A percentile compares a stretch with the other conserved stretches of the same genome.
phyloP scores from a whole-genome alignment of 1,140 invertebrate genomes.

The Metopolophium dirhodum region DNA sequence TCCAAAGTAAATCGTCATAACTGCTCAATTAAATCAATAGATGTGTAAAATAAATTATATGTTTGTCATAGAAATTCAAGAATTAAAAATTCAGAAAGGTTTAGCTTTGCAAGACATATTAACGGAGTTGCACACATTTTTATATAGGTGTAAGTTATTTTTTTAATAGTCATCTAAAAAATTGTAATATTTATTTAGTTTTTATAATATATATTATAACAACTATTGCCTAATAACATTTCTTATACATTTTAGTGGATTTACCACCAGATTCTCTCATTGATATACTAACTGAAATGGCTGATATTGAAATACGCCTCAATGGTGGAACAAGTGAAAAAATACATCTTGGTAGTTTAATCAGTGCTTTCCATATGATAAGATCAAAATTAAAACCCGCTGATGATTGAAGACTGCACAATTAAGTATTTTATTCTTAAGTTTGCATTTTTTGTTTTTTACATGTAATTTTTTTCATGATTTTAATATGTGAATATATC shows the following conservation, averaged over 20 bases:
- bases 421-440: background rate
- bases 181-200: background rate
- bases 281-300: constrained; percentile 68
- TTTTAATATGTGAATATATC: background rate
- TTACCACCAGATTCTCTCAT: constrained; percentile 68
- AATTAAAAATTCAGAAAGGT: constrained; percentile 85
- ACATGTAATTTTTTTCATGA: background rate
- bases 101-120: constrained; percentile 89
- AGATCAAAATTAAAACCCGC: constrained; percentile 59
- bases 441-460: background rate
- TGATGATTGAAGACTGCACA: background rate
- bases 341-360: constrained; percentile 68
- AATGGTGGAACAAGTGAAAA: constrained; percentile 69
- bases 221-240: background rate
- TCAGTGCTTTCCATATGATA: constrained; percentile 67
- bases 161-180: background rate
- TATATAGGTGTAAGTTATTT: constrained; percentile 79
- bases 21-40: background rate
- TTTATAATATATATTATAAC: background rate
- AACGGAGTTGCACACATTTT: constrained; percentile 82
- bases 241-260: constrained; percentile 66
- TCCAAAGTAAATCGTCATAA: constrained; percentile 75
- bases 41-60: background rate
- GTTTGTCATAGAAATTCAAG: constrained; percentile 75
- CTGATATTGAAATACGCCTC: constrained; percentile 70